These are phyloP conservation scores for Epizoanthus stellaris DNA, from an alignment of 92 coral and sea anemone species.

Conservation along the genomic window DNA sequence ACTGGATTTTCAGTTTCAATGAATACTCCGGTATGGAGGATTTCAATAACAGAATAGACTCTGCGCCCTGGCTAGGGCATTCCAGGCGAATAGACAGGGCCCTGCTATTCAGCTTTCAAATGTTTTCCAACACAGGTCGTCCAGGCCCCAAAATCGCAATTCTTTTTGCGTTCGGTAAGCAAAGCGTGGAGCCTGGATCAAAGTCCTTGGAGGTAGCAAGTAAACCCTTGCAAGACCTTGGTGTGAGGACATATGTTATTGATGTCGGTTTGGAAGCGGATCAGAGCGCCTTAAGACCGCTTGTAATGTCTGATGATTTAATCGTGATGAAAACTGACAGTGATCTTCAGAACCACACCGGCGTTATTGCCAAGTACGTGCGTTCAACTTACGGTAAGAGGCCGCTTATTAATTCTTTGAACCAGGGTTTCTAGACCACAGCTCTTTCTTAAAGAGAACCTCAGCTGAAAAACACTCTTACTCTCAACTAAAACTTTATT, in stretches of 20 bases:
- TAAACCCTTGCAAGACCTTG: slow-evolving; percentile 63
- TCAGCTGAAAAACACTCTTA: too few relatives aligned
- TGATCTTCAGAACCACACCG: too few relatives aligned
- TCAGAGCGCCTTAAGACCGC: slow-evolving; percentile 52
- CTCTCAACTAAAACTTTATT: too few relatives aligned
- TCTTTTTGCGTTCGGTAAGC: slow-evolving; percentile 76
- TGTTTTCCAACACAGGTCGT: slow-evolving; percentile 66
- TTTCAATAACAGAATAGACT: slow-evolving; percentile 54
- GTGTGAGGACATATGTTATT: slow-evolving; percentile 67
- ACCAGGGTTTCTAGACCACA: too few relatives aligned
- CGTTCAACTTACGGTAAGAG: too few relatives aligned
- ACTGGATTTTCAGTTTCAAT: slow-evolving; percentile 44
- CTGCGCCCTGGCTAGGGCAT: slow-evolving; percentile 51
- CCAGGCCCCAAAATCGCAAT: slow-evolving; percentile 69
- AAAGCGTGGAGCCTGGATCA: slow-evolving; percentile 55
- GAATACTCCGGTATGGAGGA: slow-evolving; percentile 49
- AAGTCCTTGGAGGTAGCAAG: slow-evolving; percentile 67
- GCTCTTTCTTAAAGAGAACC: too few relatives aligned
- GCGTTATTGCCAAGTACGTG: too few relatives aligned
- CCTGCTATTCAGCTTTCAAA: slow-evolving; percentile 57
- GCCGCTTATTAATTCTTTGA: too few relatives aligned
- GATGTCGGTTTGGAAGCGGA: slow-evolving; percentile 62
- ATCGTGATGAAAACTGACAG: neutral
- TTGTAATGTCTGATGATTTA: slow-evolving; percentile 58
- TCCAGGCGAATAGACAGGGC: slow-evolving; percentile 67